These are phyloP conservation scores for Stichopus horrens DNA, from an alignment of 53 echinoderm and acorn worm genomes.

Conservation along the genomic window DNA sequence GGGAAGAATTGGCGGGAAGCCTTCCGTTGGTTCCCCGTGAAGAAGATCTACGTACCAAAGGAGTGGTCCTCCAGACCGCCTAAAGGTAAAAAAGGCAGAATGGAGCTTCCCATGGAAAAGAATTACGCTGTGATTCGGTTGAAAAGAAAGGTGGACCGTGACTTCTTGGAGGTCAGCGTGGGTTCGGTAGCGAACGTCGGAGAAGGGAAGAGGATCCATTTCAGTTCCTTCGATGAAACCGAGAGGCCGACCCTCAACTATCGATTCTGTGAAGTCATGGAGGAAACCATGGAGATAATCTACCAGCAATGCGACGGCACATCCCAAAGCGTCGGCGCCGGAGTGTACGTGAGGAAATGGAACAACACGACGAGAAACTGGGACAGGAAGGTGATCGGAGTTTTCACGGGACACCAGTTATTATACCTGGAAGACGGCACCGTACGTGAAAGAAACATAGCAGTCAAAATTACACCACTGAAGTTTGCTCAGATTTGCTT, in stretches of 20 bases:
- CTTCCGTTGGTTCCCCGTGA: constrained; percentile 80
- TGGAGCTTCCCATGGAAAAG: constrained; percentile 65
- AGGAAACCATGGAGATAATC: constrained; percentile 66
- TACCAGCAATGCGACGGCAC: constrained; percentile 84
- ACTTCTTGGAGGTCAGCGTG: constrained; percentile 68
- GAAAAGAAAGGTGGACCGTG: constrained; percentile 67
- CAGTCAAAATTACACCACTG: constrained; percentile 81
- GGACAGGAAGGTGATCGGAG: constrained; percentile 71
- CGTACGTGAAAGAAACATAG: constrained; percentile 63
- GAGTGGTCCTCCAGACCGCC: constrained; percentile 66
- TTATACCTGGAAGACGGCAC: constrained; percentile 51
- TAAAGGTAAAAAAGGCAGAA: constrained; percentile 9
- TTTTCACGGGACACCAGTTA: constrained; percentile 62
- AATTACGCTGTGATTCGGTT: constrained; percentile 83
- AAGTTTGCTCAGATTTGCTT: constrained; percentile 96
- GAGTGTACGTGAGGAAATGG: constrained; percentile 84
- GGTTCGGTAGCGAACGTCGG: constrained; percentile 63
- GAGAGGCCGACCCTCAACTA: constrained; percentile 68
- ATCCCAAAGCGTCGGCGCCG: constrained; percentile 71
- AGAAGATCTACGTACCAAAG: constrained; percentile 71
- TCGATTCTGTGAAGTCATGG: constrained; percentile 75
- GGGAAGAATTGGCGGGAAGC: constrained; percentile 53
- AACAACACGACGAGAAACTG: constrained; percentile 52
- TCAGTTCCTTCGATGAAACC: constrained; percentile 66
- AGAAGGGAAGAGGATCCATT: constrained; percentile 65